These are phyloP conservation scores for Euphonia xanthogaster DNA, from an alignment of 2,797 vertebrate species.

Conservation along the genomic window DNA sequence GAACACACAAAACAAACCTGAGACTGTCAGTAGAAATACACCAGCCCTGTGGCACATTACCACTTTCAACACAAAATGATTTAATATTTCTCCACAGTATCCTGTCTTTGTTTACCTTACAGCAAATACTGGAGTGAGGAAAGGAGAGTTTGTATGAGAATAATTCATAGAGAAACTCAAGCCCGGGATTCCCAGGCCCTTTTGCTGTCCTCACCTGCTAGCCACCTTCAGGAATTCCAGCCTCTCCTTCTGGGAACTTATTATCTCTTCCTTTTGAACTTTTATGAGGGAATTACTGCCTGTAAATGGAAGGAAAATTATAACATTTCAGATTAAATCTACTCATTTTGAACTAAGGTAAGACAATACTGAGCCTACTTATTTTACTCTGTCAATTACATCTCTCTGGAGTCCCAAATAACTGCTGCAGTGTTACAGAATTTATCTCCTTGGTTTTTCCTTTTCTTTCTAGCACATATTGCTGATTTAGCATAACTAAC, in stretches of 20 bases:
- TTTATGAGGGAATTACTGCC: not conserved
- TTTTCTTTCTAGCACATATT: not conserved
- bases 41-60: not conserved
- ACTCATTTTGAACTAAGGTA: conserved; percentile 19
- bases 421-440: not conserved
- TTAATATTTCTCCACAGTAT: conserved; percentile 33
- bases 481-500: not conserved
- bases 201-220: not conserved
- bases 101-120: not conserved
- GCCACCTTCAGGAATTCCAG: not conserved
- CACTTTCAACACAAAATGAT: not conserved
- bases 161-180: not conserved
- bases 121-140: not conserved
- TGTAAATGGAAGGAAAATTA: not conserved
- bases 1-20: not conserved
- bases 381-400: not conserved
- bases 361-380: not conserved
- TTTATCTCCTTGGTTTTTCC: not conserved
- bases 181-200: not conserved
- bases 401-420: not conserved
- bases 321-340: not conserved
- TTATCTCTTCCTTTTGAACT: not conserved
- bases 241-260: not conserved
- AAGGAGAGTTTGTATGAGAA: not conserved
- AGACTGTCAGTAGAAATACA: conserved; percentile 8